Conservation (phyloP, 2,113 vertebrate genomes). For the Eurystomus gularis region DNA sequence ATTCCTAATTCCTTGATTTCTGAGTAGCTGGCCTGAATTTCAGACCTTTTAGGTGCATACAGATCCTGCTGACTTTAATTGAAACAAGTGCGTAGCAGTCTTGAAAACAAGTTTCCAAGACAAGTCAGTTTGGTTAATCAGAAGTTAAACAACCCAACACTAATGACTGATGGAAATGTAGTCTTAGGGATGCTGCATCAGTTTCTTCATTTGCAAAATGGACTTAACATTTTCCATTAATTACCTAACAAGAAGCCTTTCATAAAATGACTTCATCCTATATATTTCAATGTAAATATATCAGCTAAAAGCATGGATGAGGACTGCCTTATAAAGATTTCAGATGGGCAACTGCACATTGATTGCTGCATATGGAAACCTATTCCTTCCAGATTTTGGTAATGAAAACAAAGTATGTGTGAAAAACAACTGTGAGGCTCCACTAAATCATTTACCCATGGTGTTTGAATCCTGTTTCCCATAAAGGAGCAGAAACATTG, state of each 20-base stretch:
- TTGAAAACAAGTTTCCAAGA: not conserved
- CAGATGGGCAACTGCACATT: not conserved
- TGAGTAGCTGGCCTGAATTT: not conserved
- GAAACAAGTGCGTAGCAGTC: not conserved
- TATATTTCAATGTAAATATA: not conserved
- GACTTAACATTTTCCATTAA: not conserved
- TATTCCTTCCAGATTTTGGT: conserved; percentile 51
- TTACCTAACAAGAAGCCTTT: not conserved
- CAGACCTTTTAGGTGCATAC: not conserved
- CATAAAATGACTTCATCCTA: not conserved
- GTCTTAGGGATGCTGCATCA: not conserved
- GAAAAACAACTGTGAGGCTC: conserved; percentile 60
- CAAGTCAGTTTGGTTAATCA: not conserved
- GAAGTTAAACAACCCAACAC: not conserved
- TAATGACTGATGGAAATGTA: not conserved
- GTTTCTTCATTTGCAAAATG: not conserved
- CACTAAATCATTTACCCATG: conserved; percentile 13
- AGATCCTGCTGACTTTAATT: not conserved
- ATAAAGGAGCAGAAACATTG: conserved; percentile 72
- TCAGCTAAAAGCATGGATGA: not conserved
- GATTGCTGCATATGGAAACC: conserved; percentile 55
- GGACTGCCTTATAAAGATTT: not conserved
- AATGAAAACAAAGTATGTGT: conserved; percentile 70
- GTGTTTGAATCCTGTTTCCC: conserved; percentile 63
- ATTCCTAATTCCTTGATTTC: not conserved